phyloP scores from a whole-genome alignment of 2,797 vertebrate genomes.

The Spinibarbus caldwelli region DNA sequence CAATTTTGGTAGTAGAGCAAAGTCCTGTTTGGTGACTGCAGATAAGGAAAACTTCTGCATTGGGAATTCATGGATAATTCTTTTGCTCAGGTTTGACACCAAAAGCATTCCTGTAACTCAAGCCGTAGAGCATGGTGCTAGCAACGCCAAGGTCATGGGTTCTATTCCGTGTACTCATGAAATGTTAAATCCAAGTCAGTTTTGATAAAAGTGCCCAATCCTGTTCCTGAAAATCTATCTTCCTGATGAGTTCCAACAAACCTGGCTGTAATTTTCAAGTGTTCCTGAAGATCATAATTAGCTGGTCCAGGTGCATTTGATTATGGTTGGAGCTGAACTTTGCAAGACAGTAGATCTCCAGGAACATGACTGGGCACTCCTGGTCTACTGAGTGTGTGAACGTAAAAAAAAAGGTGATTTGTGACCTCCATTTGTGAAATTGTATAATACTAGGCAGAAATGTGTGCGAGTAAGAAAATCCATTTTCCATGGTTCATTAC shows the following conservation, averaged over 20 bases:
- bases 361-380: not conserved
- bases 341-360: no score
- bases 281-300: not conserved
- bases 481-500: slow-evolving; percentile 68
- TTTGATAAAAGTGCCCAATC: not conserved
- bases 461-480: not conserved
- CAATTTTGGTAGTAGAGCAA: slow-evolving; percentile 14
- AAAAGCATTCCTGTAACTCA: not conserved
- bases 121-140: not conserved
- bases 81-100: slow-evolving; percentile 5
- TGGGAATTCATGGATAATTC: not conserved
- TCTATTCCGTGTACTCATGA: not conserved
- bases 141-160: not conserved
- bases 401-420: not conserved
- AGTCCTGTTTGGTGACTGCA: slow-evolving; percentile 35
- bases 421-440: not conserved
- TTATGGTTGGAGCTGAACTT: not conserved
- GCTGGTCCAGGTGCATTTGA: not conserved
- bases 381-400: not conserved
- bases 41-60: not conserved
- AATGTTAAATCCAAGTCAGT: not conserved
- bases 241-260: not conserved
- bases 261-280: not conserved
- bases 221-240: not conserved
- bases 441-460: not conserved